Base-by-base conservation (phyloP, 2,888 invertebrate species). In the Hemithea aestivaria region DNA sequence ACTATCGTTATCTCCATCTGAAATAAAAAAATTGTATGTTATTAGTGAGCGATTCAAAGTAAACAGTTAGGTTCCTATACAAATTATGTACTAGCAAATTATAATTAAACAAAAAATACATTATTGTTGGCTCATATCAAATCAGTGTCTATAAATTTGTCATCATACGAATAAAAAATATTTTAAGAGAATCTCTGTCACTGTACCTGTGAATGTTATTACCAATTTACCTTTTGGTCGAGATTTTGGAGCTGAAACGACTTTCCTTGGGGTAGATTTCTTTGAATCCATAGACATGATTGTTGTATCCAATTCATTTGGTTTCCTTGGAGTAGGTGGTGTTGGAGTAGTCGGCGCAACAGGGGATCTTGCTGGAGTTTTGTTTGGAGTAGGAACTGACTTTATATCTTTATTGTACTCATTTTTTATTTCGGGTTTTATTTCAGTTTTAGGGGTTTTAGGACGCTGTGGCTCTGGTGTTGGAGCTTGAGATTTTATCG, bases 1-100 rank as follows among this genome's bases (percentile, higher is more conserved):
- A 66, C 93, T 94, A 62, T 94, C 94, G 60, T 94, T 94, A 71
- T 94, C 94, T 22, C 93, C 93, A 85, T 94, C 95, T 95, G 90
- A 52, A 85, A 89, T 16, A 16, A 16, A 4, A 31, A n/a, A 34
- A 41, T 22, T 0, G 32, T 24, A n/a, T n/a, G n/a, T n/a, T n/a
- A n/a, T n/a, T n/a, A n/a, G n/a, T n/a, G n/a, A n/a, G n/a, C n/a
- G n/a, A n/a, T n/a, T n/a, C n/a, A n/a, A n/a, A n/a, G n/a, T n/a
- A n/a, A n/a, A n/a, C n/a, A n/a, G n/a, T n/a, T n/a, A n/a, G n/a
- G n/a, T n/a, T 94, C 94, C 94, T n/a, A n/a, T n/a, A n/a, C n/a
- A n/a, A n/a, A n/a, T n/a, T n/a, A n/a, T n/a, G n/a, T n/a, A n/a
- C n/a, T n/a, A n/a, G n/a, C n/a, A n/a, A n/a, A n/a, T n/a, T n/a